Evolutionary conservation across 2,888 invertebrate species (phyloP), one percentile per base, ranked within the genome.

Genomic region (Orthonychiurus folsomi): DNA sequence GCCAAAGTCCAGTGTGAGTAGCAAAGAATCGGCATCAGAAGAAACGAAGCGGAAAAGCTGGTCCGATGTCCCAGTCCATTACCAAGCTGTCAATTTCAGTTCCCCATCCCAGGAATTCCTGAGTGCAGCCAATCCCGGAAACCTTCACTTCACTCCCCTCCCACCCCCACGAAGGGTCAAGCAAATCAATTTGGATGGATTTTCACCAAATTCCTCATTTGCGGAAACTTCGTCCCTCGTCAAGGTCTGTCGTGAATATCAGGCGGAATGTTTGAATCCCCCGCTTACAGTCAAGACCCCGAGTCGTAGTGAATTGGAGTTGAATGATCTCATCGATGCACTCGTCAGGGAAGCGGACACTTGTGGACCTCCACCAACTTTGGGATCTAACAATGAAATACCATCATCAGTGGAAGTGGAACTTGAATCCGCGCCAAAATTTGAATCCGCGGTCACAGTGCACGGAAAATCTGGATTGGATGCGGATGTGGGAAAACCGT

Each of bases 311-410:
- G 82, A 76, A 78, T 80, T 77, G 77, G 79, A 81, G 64, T 77
- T 87, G 76, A 86, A 87, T 76, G 86, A 87, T 74, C 82, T 87
- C 48, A 78, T 88, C 59, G 84, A 85, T 73, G 84, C 85, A 75
- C 80, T 88, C 64, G 87, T 87, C 15, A 83, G 83, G 74, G 88
- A 88, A 80, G 86, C 87, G 18, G 69, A 70, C 62, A 66, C 67
- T 59, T 72, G 72, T 65, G 67, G 68, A 20, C 59, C n/a, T n/a
- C n/a, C n/a, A n/a, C n/a, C 58, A 60, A 20, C 56, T 20, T 18
- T 25, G 1, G 15, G 21, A 3, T n/a, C 62, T 2, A 25, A 50
- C 23, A 15, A 25, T n/a, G 50, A n/a, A 5, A 23, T n/a, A 24
- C 25, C 56, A 24, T 20, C 53, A 26, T 26, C 25, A 20, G 15